These are phyloP conservation scores for Syndactyla subalaris DNA, from an alignment of 2,797 vertebrate species.

Conservation along the genomic window DNA sequence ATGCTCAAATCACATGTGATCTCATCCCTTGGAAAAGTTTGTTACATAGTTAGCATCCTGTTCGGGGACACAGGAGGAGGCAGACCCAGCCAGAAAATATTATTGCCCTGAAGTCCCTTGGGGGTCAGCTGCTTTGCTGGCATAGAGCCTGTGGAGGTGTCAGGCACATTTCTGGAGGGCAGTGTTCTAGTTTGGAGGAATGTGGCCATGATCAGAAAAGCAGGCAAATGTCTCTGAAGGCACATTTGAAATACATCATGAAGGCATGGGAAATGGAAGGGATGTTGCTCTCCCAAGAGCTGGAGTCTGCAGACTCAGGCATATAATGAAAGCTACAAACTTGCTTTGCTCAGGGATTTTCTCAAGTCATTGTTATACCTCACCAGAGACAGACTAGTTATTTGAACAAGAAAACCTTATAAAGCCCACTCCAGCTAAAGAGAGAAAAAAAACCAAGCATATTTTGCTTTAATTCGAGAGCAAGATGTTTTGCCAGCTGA, in stretches of 20 bases:
- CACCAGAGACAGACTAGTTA: background rate
- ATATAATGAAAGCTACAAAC: background rate
- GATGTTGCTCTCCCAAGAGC: background rate
- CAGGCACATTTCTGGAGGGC: background rate
- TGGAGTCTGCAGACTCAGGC: background rate
- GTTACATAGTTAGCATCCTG: background rate
- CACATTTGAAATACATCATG: background rate
- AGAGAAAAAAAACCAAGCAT: background rate
- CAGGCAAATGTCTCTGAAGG: background rate
- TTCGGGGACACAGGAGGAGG: background rate
- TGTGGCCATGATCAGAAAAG: fast-evolving
- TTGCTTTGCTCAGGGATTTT: constrained; percentile 29
- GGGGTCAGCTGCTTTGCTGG: background rate
- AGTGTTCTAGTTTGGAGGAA: background rate
- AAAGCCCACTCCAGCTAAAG: constrained; percentile 7
- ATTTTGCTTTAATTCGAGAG: background rate
- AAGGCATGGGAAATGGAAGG: background rate
- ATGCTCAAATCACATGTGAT: background rate
- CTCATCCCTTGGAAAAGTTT: background rate
- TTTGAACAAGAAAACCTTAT: constrained; percentile 10
- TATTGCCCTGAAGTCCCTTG: background rate
- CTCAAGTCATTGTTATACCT: background rate
- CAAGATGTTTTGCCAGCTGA: background rate
- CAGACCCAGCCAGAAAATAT: background rate
- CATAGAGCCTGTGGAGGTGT: fast-evolving